These are phyloP conservation scores for Poecilia velifera DNA, from an alignment of 2,797 vertebrate species.

Conservation along the genomic window DNA sequence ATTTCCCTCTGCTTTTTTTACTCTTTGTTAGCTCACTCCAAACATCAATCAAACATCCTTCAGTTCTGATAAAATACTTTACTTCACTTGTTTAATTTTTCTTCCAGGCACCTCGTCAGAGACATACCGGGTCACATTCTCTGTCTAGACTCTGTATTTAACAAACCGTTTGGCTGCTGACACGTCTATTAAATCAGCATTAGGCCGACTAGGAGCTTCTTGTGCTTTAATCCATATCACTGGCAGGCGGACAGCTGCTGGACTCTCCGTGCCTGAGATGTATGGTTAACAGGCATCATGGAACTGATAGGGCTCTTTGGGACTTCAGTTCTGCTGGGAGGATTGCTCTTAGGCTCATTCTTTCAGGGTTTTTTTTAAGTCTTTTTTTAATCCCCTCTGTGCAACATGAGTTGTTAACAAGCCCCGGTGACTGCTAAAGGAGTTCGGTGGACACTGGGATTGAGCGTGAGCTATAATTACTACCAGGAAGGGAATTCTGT, in stretches of 20 bases:
- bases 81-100: neutral
- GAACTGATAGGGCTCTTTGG: slow-evolving; percentile 63
- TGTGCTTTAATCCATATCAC: slow-evolving; percentile 19
- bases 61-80: neutral
- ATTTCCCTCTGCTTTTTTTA: neutral
- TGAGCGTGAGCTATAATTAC: slow-evolving; percentile 15
- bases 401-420: slow-evolving; percentile 18
- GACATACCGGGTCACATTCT: neutral
- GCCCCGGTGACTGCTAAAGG: slow-evolving; percentile 7
- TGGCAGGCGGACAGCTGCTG: slow-evolving; percentile 51
- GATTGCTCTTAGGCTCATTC: slow-evolving; percentile 27
- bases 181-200: slow-evolving; percentile 17
- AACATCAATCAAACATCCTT: neutral
- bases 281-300: slow-evolving; percentile 59
- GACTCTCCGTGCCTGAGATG: slow-evolving; percentile 34
- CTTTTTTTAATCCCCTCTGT: neutral
- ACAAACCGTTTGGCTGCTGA: slow-evolving; percentile 21
- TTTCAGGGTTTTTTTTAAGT: neutral
- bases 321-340: slow-evolving; percentile 42
- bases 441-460: slow-evolving; percentile 2
- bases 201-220: slow-evolving; percentile 14
- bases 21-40: neutral
- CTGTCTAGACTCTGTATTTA: neutral
- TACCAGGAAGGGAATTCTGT: slow-evolving; percentile 2
- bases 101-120: neutral